Conservation (phyloP, 1,140 invertebrate species). For the Charaxes varanes region DNA sequence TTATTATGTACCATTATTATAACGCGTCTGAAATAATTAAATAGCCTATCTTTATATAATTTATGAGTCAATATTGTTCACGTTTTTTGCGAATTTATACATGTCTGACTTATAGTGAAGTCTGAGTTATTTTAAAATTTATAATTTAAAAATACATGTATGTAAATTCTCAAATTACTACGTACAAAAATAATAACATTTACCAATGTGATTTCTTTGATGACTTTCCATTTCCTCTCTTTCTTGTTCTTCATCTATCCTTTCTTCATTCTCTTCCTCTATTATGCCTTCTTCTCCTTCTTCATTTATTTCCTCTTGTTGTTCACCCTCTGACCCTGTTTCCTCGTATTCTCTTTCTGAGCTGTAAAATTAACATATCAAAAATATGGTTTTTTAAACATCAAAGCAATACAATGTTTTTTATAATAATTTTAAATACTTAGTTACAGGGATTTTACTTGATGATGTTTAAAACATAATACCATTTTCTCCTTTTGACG, state of each 20-base stretch:
- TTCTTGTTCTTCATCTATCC: slow-evolving; percentile 71
- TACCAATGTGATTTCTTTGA: slow-evolving; percentile 65
- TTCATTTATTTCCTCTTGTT: slow-evolving; percentile 77
- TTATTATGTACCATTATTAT: too few relatives aligned
- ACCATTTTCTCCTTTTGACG: too few relatives aligned
- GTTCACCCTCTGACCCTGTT: slow-evolving; percentile 82
- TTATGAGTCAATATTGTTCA: too few relatives aligned
- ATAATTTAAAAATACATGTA: too few relatives aligned
- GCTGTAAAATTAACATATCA: slow-evolving; percentile 21
- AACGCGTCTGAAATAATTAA: too few relatives aligned
- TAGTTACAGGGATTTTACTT: not conserved
- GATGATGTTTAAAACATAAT: too few relatives aligned
- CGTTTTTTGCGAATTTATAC: too few relatives aligned
- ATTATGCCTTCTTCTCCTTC: slow-evolving; percentile 75
- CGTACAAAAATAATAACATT: too few relatives aligned
- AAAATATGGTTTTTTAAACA: slow-evolving; percentile 7
- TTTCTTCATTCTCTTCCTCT: slow-evolving; percentile 72
- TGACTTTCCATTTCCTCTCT: slow-evolving; percentile 54
- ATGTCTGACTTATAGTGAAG: too few relatives aligned
- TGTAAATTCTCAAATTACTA: too few relatives aligned
- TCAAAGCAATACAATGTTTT: not conserved
- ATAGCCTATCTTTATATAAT: too few relatives aligned
- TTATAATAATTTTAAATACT: slow-evolving; percentile 1
- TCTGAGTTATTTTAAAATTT: too few relatives aligned
- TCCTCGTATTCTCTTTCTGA: slow-evolving; percentile 82